Evolutionary conservation across 2,113 vertebrate genomes (phyloP), one percentile per base, ranked within the genome.

Genomic region (Apeltes quadracus): DNA sequence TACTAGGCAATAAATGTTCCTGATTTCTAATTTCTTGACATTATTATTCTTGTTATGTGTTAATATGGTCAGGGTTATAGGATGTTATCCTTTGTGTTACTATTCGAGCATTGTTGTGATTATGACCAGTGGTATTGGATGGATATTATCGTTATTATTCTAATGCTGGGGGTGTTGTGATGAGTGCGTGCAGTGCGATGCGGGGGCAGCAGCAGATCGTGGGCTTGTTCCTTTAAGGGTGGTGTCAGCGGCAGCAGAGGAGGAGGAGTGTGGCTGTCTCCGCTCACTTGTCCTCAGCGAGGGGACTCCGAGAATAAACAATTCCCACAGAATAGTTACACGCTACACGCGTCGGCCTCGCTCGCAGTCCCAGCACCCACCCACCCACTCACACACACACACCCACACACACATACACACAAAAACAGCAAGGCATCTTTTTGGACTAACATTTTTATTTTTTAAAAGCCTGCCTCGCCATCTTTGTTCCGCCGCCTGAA

Each of bases 301-400:
- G 90, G 90, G 84, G 90, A 93, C 92, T 91, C 91, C 90, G 91
- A 91, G 87, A 92, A 92, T 89, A 92, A 92, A 92, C 93, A 93
- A 84, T 91, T 84, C 87, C 75, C 85, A 76, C 90, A 84, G 85
- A 84, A 84, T 5, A 34, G 32, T 34, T 79, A 34, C 50, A 79
- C 88, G 79, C 84, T 70, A 66, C 84, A 59, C 82, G 50, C 63
- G 80, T 70, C 70, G 15, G 69, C 55, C 55, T 51, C 66, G 87
- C 72, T 50, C 44, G 0, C 71, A 55, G 71, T 32, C 76, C 71
- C 50, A 34, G 32, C 59, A 10, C 14, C 41, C 48, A 13, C 48
- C 11, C 20, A 22, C n/a, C n/a, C n/a, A 11, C 20, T 2, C 46
- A 23, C 20, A 13, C 7, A 9, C 46, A 8, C 20, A 11, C 2